These are phyloP conservation scores for Mycogona germanica DNA, from an alignment of 2,888 invertebrate genomes.

Conservation along the genomic window DNA sequence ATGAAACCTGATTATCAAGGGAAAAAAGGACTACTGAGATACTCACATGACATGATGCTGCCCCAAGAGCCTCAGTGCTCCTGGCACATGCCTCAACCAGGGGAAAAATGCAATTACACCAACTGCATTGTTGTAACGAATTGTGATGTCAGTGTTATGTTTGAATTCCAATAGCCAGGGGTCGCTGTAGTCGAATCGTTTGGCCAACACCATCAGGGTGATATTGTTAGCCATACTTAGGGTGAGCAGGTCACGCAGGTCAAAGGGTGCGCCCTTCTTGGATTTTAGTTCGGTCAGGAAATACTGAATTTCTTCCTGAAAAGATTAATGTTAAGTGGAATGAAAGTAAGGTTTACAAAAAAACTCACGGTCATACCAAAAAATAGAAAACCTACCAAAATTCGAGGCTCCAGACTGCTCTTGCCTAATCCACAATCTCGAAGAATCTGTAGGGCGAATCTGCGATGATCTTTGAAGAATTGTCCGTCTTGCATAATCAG, in stretches of 20 bases:
- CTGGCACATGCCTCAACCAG: constrained; percentile 8
- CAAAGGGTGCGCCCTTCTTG: neutral
- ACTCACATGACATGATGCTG: neutral
- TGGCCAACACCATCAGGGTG: neutral
- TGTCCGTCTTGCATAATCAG: neutral
- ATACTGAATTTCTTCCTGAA: constrained; percentile 10
- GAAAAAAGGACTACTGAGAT: too few species aligned
- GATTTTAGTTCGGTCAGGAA: constrained; percentile 7
- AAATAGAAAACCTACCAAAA: neutral
- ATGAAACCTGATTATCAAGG: too few species aligned
- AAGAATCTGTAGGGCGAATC: constrained; percentile 1
- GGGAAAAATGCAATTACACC: neutral
- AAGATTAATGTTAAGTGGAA: neutral
- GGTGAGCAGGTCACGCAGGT: neutral
- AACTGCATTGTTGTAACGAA: neutral
- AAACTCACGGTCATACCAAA: too few species aligned
- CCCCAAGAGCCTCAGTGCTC: neutral
- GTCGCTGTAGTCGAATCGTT: constrained; percentile 11
- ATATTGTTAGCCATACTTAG: constrained; percentile 11
- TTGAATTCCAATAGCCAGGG: neutral
- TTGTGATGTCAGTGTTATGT: neutral
- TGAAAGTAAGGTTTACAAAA: neutral
- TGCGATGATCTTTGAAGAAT: constrained; percentile 7
- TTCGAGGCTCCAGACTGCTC: constrained; percentile 4
- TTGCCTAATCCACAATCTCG: constrained; percentile 14